Evolutionary conservation across 2,888 invertebrate genomes (phyloP), one percentile per base, ranked within the genome.

Genomic region (Drosophila eohydei): DNA sequence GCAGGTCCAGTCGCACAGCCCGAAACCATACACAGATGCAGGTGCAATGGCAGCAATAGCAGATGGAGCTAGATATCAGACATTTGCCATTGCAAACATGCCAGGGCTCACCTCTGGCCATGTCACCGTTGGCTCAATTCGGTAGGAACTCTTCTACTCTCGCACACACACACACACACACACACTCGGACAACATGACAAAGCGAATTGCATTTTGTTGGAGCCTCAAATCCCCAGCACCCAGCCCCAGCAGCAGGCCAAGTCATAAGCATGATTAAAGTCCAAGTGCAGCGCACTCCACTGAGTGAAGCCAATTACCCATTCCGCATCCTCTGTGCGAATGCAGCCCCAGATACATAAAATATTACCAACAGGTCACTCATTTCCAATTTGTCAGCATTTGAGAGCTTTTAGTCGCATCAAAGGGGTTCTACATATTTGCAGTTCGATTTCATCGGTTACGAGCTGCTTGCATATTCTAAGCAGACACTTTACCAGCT

Each of bases 251-350:
- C 30, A 8, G n/a, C 54, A 58, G 40, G 64, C 14, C 61, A 66
- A 70, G 68, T 67, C 72, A 78, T 80, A 78, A 78, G 72, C 83
- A 73, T 73, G 83, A 85, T 85, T 88, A 88, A 81, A 73, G 69
- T 80, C 80, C 71, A 78, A 78, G 71, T 66, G 59, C 59, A 52
- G 65, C 62, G 58, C 72, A 69, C 68, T 78, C 64, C 61, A 74
- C 70, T 36, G 46, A 66, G 26, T 70, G 48, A 36, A 65, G 43
- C 65, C 80, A 70, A 79, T 75, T 79, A 69, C 75, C 58, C 74
- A 62, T 40, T 32, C 56, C 57, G 9, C 16, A 12, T 9, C 43
- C 38, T 9, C 12, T 14, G 5, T 48, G n/a, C 32, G 40, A 14
- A 32, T 32, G 7, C 36, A 3, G 26, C 11, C 8, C 26, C 48